Evolutionary conservation across 2,113 vertebrate species (phyloP).

Genomic region (Felis catus): F.catus_Fca126_mat1.0 CM031413.1:4352001-4352500

Average conservation of each 20-base stretch:
- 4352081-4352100: background rate
- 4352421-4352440: background rate
- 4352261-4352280: background rate
- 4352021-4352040: background rate
- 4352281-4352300: background rate
- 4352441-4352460: background rate
- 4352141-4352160: background rate
- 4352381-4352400: background rate
- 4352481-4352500: background rate
- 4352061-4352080: background rate
- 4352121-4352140: background rate
- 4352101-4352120: background rate
- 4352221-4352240: background rate
- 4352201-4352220: background rate
- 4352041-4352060: conserved; percentile 10
- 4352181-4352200: background rate
- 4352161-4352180: background rate
- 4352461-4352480: background rate
- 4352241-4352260: background rate
- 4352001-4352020: conserved; percentile 59
- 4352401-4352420: background rate
- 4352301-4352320: background rate
- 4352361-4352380: background rate
- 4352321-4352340: background rate
- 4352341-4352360: background rate